Evolutionary conservation across 2,113 vertebrate species (phyloP).

Genomic region (Nothobranchius kuhntae): DNA sequence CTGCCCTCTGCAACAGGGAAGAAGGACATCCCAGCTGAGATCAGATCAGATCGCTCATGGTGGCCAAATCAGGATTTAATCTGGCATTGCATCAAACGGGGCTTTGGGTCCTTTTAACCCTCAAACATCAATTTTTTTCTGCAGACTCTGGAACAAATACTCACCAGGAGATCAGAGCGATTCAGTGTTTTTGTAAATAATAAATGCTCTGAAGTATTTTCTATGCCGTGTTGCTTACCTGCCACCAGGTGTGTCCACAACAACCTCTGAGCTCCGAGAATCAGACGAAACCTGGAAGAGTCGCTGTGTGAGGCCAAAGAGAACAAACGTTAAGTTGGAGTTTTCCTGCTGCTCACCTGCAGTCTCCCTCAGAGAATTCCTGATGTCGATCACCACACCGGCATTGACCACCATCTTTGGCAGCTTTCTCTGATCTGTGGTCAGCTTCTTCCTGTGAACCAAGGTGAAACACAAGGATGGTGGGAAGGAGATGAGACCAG

Average conservation of each 20-base stretch:
- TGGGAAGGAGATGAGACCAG: background rate
- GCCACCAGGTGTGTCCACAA: slow-evolving; percentile 78
- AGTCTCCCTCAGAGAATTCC: slow-evolving; percentile 67
- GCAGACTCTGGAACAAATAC: background rate
- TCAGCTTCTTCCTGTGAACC: slow-evolving; percentile 52
- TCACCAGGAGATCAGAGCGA: background rate
- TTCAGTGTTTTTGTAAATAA: background rate
- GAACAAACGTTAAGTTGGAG: background rate
- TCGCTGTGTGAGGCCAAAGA: background rate
- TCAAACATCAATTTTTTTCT: slow-evolving; percentile 2
- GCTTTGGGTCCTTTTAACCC: slow-evolving; percentile 13
- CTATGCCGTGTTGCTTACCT: slow-evolving; percentile 55
- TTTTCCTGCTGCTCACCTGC: slow-evolving; percentile 76
- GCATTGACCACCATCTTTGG: slow-evolving; percentile 75
- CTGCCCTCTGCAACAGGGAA: slow-evolving; percentile 1
- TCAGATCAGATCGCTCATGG: slow-evolving; percentile 4
- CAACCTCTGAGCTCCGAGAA: slow-evolving; percentile 47
- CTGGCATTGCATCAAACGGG: slow-evolving; percentile 21
- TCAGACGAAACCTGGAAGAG: slow-evolving; percentile 64
- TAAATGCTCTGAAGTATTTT: background rate
- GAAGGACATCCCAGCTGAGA: background rate
- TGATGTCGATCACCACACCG: slow-evolving; percentile 75
- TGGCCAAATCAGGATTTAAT: slow-evolving; percentile 28
- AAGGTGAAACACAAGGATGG: background rate
- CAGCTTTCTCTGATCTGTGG: slow-evolving; percentile 73